Percentiles rank a stretch among this genome's conserved stretches.
Conservation (phyloP, 1,140 invertebrate genomes). For the Pseudoatta argentina region DNA sequence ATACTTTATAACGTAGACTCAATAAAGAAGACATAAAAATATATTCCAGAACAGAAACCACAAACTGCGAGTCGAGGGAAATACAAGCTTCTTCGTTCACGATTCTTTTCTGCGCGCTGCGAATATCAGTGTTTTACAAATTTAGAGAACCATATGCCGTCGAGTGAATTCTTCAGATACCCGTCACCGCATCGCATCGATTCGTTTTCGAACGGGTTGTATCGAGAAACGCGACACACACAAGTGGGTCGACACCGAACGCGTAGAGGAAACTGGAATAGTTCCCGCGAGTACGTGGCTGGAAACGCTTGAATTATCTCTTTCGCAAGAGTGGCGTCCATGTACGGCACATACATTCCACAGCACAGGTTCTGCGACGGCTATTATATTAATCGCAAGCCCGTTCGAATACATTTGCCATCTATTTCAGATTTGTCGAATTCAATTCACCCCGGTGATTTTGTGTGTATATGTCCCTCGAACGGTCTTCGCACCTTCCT, state of each 20-base stretch:
- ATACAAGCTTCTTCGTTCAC: not conserved
- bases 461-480: not conserved
- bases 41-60: not conserved
- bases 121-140: conserved; percentile 24
- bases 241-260: conserved; percentile 40
- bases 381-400: conserved; percentile 71
- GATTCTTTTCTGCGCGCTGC: not conserved
- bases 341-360: conserved; percentile 26
- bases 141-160: conserved; percentile 40
- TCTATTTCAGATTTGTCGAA: conserved; percentile 71
- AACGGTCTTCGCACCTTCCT: conserved; percentile 1
- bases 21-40: not conserved
- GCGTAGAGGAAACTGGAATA: conserved; percentile 57
- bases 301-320: conserved; percentile 70
- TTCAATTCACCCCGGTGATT: conserved; percentile 48
- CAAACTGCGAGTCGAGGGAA: not conserved
- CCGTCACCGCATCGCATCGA: conserved; percentile 55
- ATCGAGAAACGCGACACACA: conserved; percentile 54
- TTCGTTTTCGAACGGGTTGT: conserved; percentile 53
- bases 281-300: conserved; percentile 60
- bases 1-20: not conserved
- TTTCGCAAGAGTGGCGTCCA: conserved; percentile 42
- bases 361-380: conserved; percentile 25
- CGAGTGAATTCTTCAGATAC: conserved; percentile 63
- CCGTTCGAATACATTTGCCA: conserved; percentile 49